Percentiles rank a stretch among this genome's conserved stretches.
These are phyloP conservation scores for Serrognathus titanus DNA, from an alignment of 2,888 invertebrate genomes.

Conservation along the genomic window DNA sequence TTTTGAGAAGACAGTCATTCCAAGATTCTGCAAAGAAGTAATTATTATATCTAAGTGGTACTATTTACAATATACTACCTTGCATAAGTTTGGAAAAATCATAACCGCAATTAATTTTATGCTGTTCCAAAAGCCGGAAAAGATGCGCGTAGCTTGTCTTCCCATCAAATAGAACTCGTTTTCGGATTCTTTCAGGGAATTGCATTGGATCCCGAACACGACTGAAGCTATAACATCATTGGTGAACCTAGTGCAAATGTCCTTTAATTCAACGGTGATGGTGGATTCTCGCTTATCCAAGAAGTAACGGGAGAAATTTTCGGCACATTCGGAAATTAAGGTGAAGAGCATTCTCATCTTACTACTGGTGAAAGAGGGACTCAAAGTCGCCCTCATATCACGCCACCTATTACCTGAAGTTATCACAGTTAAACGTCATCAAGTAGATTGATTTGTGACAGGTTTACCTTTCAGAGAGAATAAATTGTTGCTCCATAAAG, in stretches of 20 bases:
- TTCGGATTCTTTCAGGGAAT: slow-evolving; percentile 52
- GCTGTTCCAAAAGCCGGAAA: slow-evolving; percentile 50
- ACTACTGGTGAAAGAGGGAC: slow-evolving; percentile 42
- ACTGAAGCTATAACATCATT: slow-evolving; percentile 56
- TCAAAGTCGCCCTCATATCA: slow-evolving; percentile 47
- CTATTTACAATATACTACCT: slow-evolving; percentile 2
- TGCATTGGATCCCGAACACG: slow-evolving; percentile 54
- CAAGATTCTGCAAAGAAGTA: slow-evolving; percentile 3
- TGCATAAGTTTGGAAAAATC: slow-evolving; percentile 10
- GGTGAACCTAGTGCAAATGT: slow-evolving; percentile 49
- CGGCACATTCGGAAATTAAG: slow-evolving; percentile 31
- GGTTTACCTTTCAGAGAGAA: slow-evolving; percentile 11
- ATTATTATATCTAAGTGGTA: no score
- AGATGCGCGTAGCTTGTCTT: not conserved
- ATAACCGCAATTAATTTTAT: slow-evolving; percentile 6
- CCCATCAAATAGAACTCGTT: slow-evolving; percentile 15
- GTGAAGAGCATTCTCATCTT: slow-evolving; percentile 42
- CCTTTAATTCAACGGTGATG: slow-evolving; percentile 45
- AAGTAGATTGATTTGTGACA: no score
- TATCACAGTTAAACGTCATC: not conserved
- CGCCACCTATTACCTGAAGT: slow-evolving; percentile 34
- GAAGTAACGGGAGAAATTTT: slow-evolving; percentile 31
- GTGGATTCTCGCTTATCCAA: slow-evolving; percentile 21
- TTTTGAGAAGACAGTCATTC: not conserved
- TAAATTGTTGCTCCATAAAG: slow-evolving; percentile 26